Evolutionary conservation across 1,140 invertebrate genomes (phyloP).

Genomic region (Aricia agestis): DNA sequence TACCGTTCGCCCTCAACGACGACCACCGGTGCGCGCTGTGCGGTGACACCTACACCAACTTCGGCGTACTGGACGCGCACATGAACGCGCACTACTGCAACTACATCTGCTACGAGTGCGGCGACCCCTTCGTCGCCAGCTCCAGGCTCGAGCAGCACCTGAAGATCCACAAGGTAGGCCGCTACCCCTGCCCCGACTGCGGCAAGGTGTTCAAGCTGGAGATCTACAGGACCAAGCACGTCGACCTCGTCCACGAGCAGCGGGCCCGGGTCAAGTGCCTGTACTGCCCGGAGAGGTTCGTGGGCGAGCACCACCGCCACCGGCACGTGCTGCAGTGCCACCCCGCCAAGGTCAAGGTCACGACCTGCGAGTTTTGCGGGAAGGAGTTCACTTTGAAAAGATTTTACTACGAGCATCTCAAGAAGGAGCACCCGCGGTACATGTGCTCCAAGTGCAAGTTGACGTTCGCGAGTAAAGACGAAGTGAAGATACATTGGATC

Average conservation of each 20-base stretch:
- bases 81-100: constrained; percentile 62
- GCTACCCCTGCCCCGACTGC: constrained; percentile 42
- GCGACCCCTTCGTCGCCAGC: constrained; percentile 47
- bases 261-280: constrained; percentile 39
- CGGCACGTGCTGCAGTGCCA: constrained; percentile 41
- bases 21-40: constrained; percentile 48
- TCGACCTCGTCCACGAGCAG: constrained; percentile 38
- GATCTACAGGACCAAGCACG: constrained; percentile 47
- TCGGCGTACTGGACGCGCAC: constrained; percentile 47
- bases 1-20: constrained; percentile 43
- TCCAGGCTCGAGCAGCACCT: constrained; percentile 46
- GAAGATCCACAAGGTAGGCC: constrained; percentile 41
- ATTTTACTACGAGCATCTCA: constrained; percentile 46
- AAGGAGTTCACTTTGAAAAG: constrained; percentile 43
- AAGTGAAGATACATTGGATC: constrained; percentile 36
- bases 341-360: constrained; percentile 39
- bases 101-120: constrained; percentile 55
- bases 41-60: constrained; percentile 38
- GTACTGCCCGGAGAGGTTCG: constrained; percentile 44
- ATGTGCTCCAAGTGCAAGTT: constrained; percentile 40
- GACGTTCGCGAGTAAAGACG: constrained; percentile 33
- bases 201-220: constrained; percentile 47
- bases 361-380: constrained; percentile 52
- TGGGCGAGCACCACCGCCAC: constrained; percentile 34
- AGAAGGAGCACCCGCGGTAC: constrained; percentile 40